Evolutionary conservation across 2,113 vertebrate species (phyloP).

Genomic region (Acrocephalus kingi): DNA sequence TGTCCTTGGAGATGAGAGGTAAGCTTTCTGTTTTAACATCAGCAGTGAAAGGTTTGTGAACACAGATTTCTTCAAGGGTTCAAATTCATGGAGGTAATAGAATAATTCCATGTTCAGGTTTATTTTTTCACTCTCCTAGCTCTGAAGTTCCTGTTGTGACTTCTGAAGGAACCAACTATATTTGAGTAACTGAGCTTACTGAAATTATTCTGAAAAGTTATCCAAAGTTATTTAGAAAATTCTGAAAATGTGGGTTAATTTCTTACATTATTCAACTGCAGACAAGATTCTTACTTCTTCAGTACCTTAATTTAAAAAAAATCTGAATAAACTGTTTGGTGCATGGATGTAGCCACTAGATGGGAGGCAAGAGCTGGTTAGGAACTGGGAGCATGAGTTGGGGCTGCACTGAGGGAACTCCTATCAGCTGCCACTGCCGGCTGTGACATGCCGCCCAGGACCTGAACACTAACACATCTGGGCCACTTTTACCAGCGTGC

Average conservation of each 20-base stretch:
- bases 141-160: not conserved
- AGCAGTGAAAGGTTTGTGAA: not conserved
- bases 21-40: not conserved
- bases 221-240: not conserved
- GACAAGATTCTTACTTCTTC: not conserved
- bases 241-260: not conserved
- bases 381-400: not conserved
- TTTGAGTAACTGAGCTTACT: not conserved
- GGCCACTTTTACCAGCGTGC: not conserved
- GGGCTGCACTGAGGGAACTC: not conserved
- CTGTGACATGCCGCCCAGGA: not conserved
- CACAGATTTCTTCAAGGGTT: not conserved
- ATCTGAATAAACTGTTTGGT: not conserved
- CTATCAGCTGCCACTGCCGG: not conserved
- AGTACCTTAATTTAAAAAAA: not conserved
- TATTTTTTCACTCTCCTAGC: not conserved
- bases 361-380: conserved; percentile 48
- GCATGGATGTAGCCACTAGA: conserved; percentile 12
- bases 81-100: not conserved
- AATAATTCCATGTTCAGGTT: not conserved
- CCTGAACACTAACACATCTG: not conserved
- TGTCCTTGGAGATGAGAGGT: not conserved
- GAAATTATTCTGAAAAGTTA: not conserved
- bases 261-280: not conserved
- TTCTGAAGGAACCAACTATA: not conserved